A percentile compares a stretch with the other conserved stretches of the same genome.
Conservation (phyloP, 2,888 invertebrate genomes). For the Catonia carolina region DNA sequence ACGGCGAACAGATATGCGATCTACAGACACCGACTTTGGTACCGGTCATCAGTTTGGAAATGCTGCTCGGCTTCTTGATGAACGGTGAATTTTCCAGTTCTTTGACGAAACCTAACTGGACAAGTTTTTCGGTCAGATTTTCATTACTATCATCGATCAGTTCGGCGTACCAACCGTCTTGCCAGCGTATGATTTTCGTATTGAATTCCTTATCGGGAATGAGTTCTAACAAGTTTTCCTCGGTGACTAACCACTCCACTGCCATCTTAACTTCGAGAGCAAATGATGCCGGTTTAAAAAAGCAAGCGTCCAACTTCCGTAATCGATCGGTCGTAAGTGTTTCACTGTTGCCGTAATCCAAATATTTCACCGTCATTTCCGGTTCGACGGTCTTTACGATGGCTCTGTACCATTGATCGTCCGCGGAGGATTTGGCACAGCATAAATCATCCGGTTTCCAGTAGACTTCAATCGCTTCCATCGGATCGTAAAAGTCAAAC, state of each 20-base stretch:
- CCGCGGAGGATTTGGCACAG: conserved; percentile 72
- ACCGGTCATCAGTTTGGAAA: conserved; percentile 15
- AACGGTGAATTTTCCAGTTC: conserved; percentile 25
- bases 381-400: conserved; percentile 72
- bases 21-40: conserved; percentile 48
- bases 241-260: conserved; percentile 40
- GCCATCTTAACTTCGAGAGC: conserved; percentile 39
- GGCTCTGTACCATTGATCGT: conserved; percentile 88
- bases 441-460: conserved; percentile 56
- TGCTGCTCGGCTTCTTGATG: conserved; percentile 37
- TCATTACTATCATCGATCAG: conserved; percentile 46
- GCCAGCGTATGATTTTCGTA: conserved; percentile 47
- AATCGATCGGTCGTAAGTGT: conserved; percentile 43
- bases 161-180: conserved; percentile 51
- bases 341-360: conserved; percentile 68
- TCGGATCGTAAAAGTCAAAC: conserved; percentile 51
- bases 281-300: conserved; percentile 39
- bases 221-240: conserved; percentile 44
- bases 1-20: conserved; percentile 63
- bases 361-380: conserved; percentile 52
- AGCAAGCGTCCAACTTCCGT: conserved; percentile 37
- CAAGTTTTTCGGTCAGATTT: conserved; percentile 48
- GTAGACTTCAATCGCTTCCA: conserved; percentile 41
- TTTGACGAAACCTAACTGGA: conserved; percentile 40
- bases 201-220: conserved; percentile 48